Conservation (phyloP, 1,140 invertebrate genomes). For the Bilobella aurantiaca region DNA sequence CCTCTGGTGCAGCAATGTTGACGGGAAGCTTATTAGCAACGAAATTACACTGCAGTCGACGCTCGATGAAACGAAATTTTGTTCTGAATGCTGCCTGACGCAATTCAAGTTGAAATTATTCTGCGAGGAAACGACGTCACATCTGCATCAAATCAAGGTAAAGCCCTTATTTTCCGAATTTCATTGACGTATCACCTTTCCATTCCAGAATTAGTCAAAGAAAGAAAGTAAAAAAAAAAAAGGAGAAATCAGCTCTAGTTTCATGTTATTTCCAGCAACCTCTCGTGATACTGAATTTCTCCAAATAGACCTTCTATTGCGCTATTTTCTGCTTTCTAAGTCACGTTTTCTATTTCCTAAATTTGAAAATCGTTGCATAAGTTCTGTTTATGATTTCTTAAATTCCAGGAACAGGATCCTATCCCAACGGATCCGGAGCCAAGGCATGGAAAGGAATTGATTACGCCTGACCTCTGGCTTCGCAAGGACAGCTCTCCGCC, state of each 20-base stretch:
- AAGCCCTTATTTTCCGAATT: not conserved
- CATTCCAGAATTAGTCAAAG: too few species aligned
- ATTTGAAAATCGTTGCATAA: not conserved
- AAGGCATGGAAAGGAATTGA: conserved; percentile 13
- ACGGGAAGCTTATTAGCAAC: not conserved
- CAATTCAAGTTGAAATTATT: conserved; percentile 27
- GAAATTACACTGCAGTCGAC: not conserved
- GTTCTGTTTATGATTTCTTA: not conserved
- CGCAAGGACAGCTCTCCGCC: not conserved
- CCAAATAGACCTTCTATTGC: too few species aligned
- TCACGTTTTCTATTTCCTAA: not conserved
- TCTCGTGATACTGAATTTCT: too few species aligned
- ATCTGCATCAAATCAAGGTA: conserved; percentile 29
- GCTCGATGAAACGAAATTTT: conserved; percentile 28
- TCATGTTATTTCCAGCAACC: too few species aligned
- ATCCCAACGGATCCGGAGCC: not conserved
- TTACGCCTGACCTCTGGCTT: conserved; percentile 29
- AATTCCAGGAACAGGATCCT: not conserved
- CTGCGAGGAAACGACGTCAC: conserved; percentile 30
- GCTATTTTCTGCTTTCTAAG: too few species aligned
- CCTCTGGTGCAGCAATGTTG: conserved; percentile 22
- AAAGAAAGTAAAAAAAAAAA: too few species aligned
- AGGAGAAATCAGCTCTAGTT: too few species aligned
- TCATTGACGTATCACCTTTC: too few species aligned
- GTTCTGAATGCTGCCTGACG: conserved; percentile 22